Evolutionary conservation across 2,797 vertebrate species (phyloP).

Genomic region (Pipistrellus kuhlii): DNA sequence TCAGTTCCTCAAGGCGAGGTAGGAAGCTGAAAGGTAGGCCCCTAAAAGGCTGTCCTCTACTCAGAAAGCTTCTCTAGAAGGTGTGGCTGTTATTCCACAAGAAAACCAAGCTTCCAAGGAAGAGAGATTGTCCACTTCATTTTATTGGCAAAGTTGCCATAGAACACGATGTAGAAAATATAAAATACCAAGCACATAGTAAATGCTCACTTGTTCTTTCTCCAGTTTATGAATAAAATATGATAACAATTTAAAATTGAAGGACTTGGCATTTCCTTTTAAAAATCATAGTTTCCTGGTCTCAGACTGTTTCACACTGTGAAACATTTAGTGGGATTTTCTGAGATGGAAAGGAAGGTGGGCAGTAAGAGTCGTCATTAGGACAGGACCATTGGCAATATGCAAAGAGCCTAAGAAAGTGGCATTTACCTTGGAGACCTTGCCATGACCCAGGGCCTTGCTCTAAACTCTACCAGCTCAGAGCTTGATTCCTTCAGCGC

Average conservation of each 20-base stretch:
- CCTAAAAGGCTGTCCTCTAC: neutral
- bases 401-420: neutral
- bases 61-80: neutral
- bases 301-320: neutral
- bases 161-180: neutral
- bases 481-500: neutral
- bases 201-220: neutral
- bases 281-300: neutral
- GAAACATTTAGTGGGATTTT: neutral
- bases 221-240: neutral
- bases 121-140: neutral
- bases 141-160: neutral
- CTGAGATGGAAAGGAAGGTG: neutral
- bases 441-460: neutral
- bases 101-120: neutral
- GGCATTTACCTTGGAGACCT: neutral
- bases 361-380: neutral
- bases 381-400: neutral
- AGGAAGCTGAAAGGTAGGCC: neutral
- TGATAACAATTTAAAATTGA: too few relatives aligned
- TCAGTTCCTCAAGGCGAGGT: neutral
- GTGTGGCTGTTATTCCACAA: neutral
- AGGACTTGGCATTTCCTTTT: too few relatives aligned
- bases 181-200: neutral
- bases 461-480: neutral